phyloP scores from a whole-genome alignment of 2,113 vertebrate genomes.

The Thunnus maccoyii region DNA sequence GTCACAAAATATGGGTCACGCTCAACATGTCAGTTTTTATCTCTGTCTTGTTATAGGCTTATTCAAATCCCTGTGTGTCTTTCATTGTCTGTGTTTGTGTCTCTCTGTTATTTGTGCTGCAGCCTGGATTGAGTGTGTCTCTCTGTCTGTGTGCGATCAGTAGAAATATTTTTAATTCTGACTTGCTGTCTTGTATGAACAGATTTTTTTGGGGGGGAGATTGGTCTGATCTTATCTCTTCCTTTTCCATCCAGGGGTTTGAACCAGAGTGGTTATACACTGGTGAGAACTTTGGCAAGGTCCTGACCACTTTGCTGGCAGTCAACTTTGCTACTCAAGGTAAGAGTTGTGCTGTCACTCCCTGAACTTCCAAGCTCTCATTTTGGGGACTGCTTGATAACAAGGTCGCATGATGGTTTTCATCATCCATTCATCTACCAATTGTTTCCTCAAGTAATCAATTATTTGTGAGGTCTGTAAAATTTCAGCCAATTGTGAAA shows the following conservation, averaged over 20 bases:
- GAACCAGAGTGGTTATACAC: constrained; percentile 92
- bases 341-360: constrained; percentile 76
- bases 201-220: background rate
- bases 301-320: constrained; percentile 90
- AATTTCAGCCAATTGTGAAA: background rate
- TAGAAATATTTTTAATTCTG: constrained; percentile 28
- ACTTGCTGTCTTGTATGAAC: constrained; percentile 14
- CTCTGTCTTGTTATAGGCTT: constrained; percentile 36
- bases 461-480: constrained; percentile 4
- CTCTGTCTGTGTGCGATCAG: constrained; percentile 20
- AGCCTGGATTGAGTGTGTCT: background rate
- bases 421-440: constrained; percentile 5
- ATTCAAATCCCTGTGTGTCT: constrained; percentile 30
- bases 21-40: constrained; percentile 53
- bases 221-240: constrained; percentile 48
- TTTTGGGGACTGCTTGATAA: background rate
- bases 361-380: background rate
- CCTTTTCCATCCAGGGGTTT: constrained; percentile 87
- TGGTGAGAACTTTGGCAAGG: constrained; percentile 92
- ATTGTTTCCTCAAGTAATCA: constrained; percentile 21
- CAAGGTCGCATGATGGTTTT: background rate
- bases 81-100: constrained; percentile 19
- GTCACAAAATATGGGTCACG: constrained; percentile 65
- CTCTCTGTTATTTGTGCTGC: constrained; percentile 35
- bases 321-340: constrained; percentile 96